Evolutionary conservation across 2,888 invertebrate genomes (phyloP), one percentile per base, ranked within the genome.

Genomic region (Eupithecia vulgata): DNA sequence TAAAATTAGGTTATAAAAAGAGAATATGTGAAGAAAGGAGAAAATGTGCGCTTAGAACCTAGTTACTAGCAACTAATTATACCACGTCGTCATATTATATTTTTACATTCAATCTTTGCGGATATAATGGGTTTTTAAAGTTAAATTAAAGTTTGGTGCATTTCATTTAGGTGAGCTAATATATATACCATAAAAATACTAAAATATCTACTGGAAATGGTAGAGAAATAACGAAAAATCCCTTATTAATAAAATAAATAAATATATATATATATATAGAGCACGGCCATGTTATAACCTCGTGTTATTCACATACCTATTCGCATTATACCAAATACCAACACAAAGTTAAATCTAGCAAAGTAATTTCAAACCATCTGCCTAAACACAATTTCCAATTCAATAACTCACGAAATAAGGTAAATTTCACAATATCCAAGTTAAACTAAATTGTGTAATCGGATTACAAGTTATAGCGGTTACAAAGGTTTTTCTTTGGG

Each of bases 401-500:
- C 64, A 37, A 64, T 40, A 37, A 7, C 40, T 65, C 37, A 40
- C 40, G 25, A 13, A 40, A 61, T 61, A 35, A 61, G 71, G 21
- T 42, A 40, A 13, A 65, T 45, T 65, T 65, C 40, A 65, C 65
- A 65, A 40, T 37, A 42, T 25, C 25, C 65, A 40, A 68, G 64
- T 74, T 74, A 52, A 76, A 73, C 76, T 77, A 68, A 79, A 79
- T 76, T 68, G 71, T 71, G 73, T 70, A 74, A 79, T 75, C 76
- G 74, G 81, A 79, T 80, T 79, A 75, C 74, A 80, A 80, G 78
- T 80, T 85, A 81, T 77, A 80, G 75, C 81, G 76, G 80, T 80
- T 79, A 83, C 83, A 88, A 88, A 86, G 88, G 87, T 85, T 84
- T 64, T 86, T 86, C 87, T 88, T 85, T 77, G 80, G 83, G 82